These are phyloP conservation scores for Tor tambroides DNA, from an alignment of 2,113 vertebrate genomes.

Conservation along the genomic window DNA sequence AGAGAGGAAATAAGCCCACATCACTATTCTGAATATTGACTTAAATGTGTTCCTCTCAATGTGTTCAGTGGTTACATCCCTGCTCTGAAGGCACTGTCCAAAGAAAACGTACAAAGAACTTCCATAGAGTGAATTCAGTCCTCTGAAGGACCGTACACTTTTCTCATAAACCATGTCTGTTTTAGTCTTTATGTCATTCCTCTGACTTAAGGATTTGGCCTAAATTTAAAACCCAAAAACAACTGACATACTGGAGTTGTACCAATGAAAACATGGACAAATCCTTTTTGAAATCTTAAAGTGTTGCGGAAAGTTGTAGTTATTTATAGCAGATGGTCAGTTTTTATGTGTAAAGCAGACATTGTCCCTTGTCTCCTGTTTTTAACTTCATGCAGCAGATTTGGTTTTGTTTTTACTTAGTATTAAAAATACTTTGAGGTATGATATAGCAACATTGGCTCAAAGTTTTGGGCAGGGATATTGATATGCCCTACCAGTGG, in stretches of 20 bases:
- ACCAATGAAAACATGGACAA: neutral
- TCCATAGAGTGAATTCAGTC: neutral
- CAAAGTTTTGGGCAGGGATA: neutral
- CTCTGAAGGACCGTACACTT: neutral
- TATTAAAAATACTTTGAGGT: neutral
- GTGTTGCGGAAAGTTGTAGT: neutral
- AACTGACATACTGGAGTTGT: neutral
- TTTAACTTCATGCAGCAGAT: neutral
- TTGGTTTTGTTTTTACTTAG: neutral
- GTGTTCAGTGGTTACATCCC: neutral
- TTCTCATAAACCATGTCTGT: neutral
- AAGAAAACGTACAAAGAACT: neutral
- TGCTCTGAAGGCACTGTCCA: neutral
- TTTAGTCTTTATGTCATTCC: neutral
- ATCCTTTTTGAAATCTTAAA: neutral
- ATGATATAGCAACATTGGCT: neutral
- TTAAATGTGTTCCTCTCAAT: neutral
- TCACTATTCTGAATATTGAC: neutral
- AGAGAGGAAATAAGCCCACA: neutral
- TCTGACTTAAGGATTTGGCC: neutral
- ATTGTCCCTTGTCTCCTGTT: no score
- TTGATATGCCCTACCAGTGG: neutral
- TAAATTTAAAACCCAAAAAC: slow-evolving; percentile 10
- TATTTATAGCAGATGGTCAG: neutral
- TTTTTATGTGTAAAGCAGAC: neutral